These are phyloP conservation scores for Arnoldichthys spilopterus DNA, from an alignment of 2,797 vertebrate genomes.

Conservation along the genomic window DNA sequence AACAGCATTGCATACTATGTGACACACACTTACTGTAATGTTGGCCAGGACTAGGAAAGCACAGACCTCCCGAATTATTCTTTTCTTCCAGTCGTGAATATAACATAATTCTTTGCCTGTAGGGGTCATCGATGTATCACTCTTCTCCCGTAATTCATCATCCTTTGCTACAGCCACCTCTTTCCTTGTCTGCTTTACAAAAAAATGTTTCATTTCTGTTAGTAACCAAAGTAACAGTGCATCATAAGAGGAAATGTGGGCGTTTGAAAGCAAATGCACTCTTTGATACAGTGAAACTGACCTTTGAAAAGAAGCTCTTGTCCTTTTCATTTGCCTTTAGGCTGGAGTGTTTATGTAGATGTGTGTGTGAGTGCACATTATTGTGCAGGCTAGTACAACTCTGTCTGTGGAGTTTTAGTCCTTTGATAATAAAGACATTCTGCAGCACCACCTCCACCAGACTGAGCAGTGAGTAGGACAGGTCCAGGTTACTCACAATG, in stretches of 20 bases:
- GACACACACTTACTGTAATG: conserved; percentile 77
- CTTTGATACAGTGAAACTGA: conserved; percentile 2
- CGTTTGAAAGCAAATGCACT: background rate
- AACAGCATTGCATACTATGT: background rate
- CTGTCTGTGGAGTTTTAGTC: conserved; percentile 78
- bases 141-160: conserved; percentile 37
- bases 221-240: background rate
- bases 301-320: conserved; percentile 60
- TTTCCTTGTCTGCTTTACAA: conserved; percentile 31
- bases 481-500: conserved; percentile 77
- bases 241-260: background rate
- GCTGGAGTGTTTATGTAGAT: conserved; percentile 75
- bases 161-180: background rate
- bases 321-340: conserved; percentile 47
- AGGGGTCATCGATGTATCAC: conserved; percentile 62
- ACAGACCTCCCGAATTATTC: conserved; percentile 80
- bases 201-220: background rate
- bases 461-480: conserved; percentile 83
- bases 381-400: background rate
- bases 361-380: background rate
- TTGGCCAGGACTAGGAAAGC: conserved; percentile 88
- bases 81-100: conserved; percentile 77
- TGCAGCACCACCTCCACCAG: conserved; percentile 86
- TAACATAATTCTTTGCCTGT: conserved; percentile 64
- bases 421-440: conserved; percentile 90